Evolutionary conservation across 2,113 vertebrate genomes (phyloP), one percentile per base, ranked within the genome.

Genomic region (Pangasianodon hypophthalmus): DNA sequence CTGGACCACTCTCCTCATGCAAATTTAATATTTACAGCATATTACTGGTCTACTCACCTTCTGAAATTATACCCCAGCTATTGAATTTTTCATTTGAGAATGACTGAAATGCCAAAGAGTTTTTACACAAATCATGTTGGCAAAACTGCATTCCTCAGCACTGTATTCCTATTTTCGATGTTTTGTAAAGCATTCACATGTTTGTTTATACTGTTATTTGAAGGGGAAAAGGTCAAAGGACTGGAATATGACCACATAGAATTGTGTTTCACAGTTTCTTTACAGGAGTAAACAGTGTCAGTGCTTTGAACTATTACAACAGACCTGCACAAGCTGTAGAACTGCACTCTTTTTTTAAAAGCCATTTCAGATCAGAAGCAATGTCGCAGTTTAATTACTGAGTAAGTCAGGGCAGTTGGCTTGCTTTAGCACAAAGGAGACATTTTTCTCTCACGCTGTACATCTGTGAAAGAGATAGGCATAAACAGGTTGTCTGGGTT

Each of bases 151-250:
- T 48, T 69, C 19, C 18, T 50, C 44, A 2, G 8, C 37, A 60
- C 6, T 60, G 56, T 10, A 50, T 86, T 69, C 4, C 4, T 86
- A 16, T 87, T 91, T 91, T 84, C 90, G 87, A 89, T 91, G 6
- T 85, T 60, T 84, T 73, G 85, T 80, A 50, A 88, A 79, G 75
- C 88, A 91, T 64, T 88, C 48, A 71, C 88, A 92, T 85, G 86
- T 90, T 37, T 80, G 56, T 64, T 92, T 60, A 80, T 10, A 19
- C 67, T 62, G 26, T 71, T 75, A 48, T 85, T 62, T 77, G 50
- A 60, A 69, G 10, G 6, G 9, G 48, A 16, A 73, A 82, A 84
- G 73, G 24, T 82, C 48, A 69, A 37, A 71, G 80, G 24, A 41
- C 1, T 82, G 21, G 4, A 88, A 58, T 41, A 71, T 73, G 26